Conservation (phyloP, 2,797 vertebrate species). For the Xiphophorus birchmanni region DNA sequence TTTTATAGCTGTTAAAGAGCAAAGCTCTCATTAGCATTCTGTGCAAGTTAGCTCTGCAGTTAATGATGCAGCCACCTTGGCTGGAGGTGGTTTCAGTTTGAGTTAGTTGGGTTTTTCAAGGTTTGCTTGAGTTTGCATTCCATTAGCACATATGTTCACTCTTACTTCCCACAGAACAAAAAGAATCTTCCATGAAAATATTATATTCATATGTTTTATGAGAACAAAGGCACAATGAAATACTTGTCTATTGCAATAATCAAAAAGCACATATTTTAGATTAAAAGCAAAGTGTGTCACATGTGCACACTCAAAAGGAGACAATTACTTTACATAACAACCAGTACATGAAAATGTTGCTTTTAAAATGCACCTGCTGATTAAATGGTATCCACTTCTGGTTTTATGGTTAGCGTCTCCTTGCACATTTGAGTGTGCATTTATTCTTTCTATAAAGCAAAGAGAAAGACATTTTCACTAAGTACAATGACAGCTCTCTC, state of each 20-base stretch:
- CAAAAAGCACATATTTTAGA: not conserved
- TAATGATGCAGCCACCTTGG: slow-evolving; percentile 41
- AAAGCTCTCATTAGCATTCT: slow-evolving; percentile 43
- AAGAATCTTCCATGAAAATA: not conserved
- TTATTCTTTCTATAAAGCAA: too few relatives aligned
- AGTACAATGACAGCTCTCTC: not conserved
- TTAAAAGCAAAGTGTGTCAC: not conserved
- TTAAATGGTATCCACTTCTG: not conserved
- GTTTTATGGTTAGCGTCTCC: not conserved
- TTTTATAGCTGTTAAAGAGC: slow-evolving; percentile 28
- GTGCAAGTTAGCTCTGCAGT: slow-evolving; percentile 32
- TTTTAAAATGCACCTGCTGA: not conserved
- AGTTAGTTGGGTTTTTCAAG: slow-evolving; percentile 24
- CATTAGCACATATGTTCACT: slow-evolving; percentile 35
- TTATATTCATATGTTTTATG: not conserved
- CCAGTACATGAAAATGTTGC: not conserved
- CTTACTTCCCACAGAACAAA: not conserved
- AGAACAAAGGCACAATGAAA: not conserved
- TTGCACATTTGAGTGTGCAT: not conserved
- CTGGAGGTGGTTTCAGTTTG: slow-evolving; percentile 30
- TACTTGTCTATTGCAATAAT: not conserved
- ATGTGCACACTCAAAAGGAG: not conserved
- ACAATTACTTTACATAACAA: not conserved
- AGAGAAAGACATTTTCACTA: too few relatives aligned
- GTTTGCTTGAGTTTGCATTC: slow-evolving; percentile 37